These are phyloP conservation scores for Hyles euphorbiae DNA, from an alignment of 1,140 invertebrate species.

Conservation along the genomic window DNA sequence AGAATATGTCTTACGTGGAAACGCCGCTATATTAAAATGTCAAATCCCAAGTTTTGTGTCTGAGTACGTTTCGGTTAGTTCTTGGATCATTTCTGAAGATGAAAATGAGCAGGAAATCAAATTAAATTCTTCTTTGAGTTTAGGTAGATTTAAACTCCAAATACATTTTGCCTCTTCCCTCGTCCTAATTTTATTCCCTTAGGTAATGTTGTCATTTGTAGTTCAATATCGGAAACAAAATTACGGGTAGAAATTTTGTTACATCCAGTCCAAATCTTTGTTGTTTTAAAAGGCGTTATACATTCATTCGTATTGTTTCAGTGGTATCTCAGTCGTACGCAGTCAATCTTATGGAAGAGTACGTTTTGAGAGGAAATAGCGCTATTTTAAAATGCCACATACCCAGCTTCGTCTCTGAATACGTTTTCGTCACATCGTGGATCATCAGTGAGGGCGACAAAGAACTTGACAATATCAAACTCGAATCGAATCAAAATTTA, in stretches of 20 bases:
- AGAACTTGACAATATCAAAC: constrained; percentile 53
- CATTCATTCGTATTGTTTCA: constrained; percentile 75
- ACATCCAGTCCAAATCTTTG: no score
- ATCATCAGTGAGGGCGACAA: constrained; percentile 81
- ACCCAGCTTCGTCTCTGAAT: constrained; percentile 93
- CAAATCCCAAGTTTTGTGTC: constrained; percentile 91
- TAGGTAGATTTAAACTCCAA: constrained; percentile 36
- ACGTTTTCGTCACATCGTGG: constrained; percentile 90
- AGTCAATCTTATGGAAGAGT: constrained; percentile 93
- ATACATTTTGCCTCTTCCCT: no score
- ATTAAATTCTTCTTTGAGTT: constrained; percentile 42
- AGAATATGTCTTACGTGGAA: constrained; percentile 90
- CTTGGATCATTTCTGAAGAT: constrained; percentile 81
- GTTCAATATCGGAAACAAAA: no score
- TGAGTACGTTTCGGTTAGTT: constrained; percentile 87
- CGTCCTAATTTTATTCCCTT: no score
- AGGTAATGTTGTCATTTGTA: no score
- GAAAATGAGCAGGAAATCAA: constrained; percentile 66
- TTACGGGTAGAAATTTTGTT: no score
- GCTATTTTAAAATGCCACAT: constrained; percentile 95
- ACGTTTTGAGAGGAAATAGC: constrained; percentile 91
- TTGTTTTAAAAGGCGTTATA: not conserved
- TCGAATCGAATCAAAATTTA: constrained; percentile 77
- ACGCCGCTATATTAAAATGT: constrained; percentile 90
- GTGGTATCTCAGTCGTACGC: constrained; percentile 93